Evolutionary conservation across 2,888 invertebrate genomes (phyloP), one percentile per base, ranked within the genome.

Genomic region (Drosophila pseudotakahashii): DNA sequence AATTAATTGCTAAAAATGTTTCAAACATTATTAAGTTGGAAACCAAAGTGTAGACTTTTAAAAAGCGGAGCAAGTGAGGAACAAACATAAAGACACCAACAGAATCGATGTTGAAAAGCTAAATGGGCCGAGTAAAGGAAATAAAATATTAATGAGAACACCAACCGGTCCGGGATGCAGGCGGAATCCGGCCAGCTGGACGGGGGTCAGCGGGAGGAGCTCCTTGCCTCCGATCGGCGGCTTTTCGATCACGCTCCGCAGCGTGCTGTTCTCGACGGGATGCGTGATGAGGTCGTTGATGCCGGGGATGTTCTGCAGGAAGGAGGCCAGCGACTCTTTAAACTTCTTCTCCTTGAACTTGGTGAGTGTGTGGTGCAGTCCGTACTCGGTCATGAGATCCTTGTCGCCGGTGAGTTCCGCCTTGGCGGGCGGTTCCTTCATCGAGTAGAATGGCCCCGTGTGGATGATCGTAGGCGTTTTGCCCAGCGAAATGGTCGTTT

Each of bases 391-490:
- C 97, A 99, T 98, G 92, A 99, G 95, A 94, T 99, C 99, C 82
- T 97, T 98, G 89, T 98, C 98, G 76, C 99, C 99, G 73, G 98
- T 99, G 84, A 98, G 93, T 93, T 98, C 98, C 92, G 97, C 97
- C 93, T 97, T 96, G 92, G 95, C 97, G 93, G 97, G 97, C 90
- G 97, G 97, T 93, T 98, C 98, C 94, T 98, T 98, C 96, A 98
- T 97, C 92, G 99, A 96, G 94, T 99, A 99, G 93, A 99, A 99
- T 89, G 98, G 98, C 90, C 98, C 98, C 93, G 97, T 97, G 92
- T 98, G 98, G 93, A 98, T 97, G 88, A 99, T 98, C 67, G 98
- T 97, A 64, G 99, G 98, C 92, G 98, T 98, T 93, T 98, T 98
- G 83, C 98, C 98, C 80, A 99, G 93, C 76, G 98, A 97, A 93